These are phyloP conservation scores for human DNA, from an alignment of 2,113 vertebrate genomes.

Conservation along the genomic window DNA sequence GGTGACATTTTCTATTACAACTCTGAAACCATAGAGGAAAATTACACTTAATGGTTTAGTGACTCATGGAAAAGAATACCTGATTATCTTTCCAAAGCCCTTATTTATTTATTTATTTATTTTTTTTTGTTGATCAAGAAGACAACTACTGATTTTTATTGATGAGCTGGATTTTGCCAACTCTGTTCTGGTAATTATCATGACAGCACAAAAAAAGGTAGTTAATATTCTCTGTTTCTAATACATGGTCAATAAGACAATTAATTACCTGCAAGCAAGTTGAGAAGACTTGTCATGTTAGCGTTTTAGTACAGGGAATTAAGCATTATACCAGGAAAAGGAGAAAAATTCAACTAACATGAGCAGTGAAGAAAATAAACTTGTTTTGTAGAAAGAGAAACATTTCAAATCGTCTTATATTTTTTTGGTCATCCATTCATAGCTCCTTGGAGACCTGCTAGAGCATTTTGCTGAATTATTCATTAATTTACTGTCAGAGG, in stretches of 20 bases:
- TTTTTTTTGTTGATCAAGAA: background rate
- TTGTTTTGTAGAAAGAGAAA: background rate
- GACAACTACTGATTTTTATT: background rate
- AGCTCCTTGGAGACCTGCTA: background rate
- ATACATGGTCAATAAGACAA: background rate
- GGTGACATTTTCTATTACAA: constrained; percentile 14
- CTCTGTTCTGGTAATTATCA: constrained; percentile 4
- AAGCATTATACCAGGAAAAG: background rate
- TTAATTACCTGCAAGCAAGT: constrained; percentile 12
- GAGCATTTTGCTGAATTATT: constrained; percentile 51
- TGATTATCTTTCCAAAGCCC: background rate
- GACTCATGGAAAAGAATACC: background rate
- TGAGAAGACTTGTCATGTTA: constrained; percentile 37
- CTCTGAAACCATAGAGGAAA: constrained; percentile 17
- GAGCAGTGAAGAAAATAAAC: background rate
- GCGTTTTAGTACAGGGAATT: background rate
- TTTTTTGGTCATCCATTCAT: constrained; percentile 1
- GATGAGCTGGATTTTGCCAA: constrained; percentile 33
- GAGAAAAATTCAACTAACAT: background rate
- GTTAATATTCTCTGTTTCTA: constrained; percentile 6
- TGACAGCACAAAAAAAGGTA: background rate
- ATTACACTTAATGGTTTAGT: constrained; percentile 28
- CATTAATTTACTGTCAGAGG: constrained; percentile 6
- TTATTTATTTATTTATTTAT: background rate
- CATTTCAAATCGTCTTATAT: background rate